Conservation (phyloP, 2,797 vertebrate genomes). For the Cryptoprocta ferox region DNA sequence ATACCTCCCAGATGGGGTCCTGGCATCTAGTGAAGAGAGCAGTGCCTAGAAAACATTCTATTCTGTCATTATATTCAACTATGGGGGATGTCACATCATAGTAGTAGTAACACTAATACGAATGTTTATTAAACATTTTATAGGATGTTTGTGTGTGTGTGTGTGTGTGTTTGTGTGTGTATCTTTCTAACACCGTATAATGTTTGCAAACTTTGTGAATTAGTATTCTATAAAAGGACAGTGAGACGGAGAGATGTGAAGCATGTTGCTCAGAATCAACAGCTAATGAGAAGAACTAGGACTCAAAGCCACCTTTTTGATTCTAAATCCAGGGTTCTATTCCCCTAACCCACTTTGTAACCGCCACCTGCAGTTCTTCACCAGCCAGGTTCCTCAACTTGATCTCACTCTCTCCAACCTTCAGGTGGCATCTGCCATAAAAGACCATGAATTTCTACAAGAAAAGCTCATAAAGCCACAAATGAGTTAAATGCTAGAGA, state of each 20-base stretch:
- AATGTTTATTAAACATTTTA: constrained; percentile 54
- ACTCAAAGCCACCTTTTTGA: background rate
- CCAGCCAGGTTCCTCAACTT: background rate
- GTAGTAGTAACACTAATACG: background rate
- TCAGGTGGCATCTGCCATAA: background rate
- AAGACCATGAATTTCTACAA: background rate
- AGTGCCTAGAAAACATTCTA: constrained; percentile 6
- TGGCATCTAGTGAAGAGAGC: background rate
- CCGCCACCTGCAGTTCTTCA: background rate
- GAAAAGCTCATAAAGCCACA: background rate
- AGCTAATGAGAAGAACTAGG: background rate
- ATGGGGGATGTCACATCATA: background rate
- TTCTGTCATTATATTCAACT: constrained; percentile 9
- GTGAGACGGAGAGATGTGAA: background rate
- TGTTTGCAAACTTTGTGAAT: constrained; percentile 13
- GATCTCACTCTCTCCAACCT: background rate
- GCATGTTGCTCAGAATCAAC: background rate
- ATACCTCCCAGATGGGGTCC: constrained; percentile 23
- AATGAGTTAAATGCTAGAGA: background rate
- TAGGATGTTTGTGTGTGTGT: background rate
- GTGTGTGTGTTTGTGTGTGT: background rate
- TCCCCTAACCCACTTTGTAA: background rate
- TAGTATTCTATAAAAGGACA: background rate
- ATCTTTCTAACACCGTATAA: background rate
- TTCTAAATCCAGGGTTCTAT: background rate